These are phyloP conservation scores for Nyctalus aviator DNA, from an alignment of 2,797 vertebrate genomes.

Conservation along the genomic window DNA sequence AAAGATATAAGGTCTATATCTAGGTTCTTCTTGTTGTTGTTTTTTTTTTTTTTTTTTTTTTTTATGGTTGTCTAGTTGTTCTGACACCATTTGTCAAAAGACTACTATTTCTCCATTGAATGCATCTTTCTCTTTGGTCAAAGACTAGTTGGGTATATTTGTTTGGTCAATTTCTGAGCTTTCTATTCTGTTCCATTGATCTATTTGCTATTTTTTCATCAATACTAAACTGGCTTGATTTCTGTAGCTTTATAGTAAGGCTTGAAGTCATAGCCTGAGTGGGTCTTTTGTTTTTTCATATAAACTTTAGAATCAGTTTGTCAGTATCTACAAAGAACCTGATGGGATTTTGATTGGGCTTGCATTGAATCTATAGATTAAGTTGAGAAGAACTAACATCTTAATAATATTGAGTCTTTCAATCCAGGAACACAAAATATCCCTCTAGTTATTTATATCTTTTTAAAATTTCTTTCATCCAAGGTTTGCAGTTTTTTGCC, in stretches of 20 bases:
- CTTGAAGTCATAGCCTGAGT: background rate
- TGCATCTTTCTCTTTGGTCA: background rate
- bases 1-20: background rate
- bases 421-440: background rate
- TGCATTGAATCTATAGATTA: slow-evolving; percentile 1
- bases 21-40: too few species aligned
- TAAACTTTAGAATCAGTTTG: slow-evolving; percentile 17
- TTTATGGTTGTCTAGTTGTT: background rate
- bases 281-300: slow-evolving; percentile 8
- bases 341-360: background rate
- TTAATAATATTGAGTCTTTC: slow-evolving; percentile 10
- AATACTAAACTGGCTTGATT: background rate
- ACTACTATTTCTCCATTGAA: slow-evolving; percentile 12
- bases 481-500: background rate
- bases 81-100: slow-evolving; percentile 18
- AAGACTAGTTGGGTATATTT: background rate
- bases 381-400: background rate
- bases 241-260: background rate
- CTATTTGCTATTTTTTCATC: slow-evolving; percentile 4
- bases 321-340: slow-evolving; percentile 39
- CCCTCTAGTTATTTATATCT: background rate
- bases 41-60: background rate
- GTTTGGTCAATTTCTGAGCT: background rate
- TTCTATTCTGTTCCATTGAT: background rate
- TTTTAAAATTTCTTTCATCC: slow-evolving; percentile 31